Base-by-base conservation (phyloP, 2,113 vertebrate species). In the Tursiops truncatus region DNA sequence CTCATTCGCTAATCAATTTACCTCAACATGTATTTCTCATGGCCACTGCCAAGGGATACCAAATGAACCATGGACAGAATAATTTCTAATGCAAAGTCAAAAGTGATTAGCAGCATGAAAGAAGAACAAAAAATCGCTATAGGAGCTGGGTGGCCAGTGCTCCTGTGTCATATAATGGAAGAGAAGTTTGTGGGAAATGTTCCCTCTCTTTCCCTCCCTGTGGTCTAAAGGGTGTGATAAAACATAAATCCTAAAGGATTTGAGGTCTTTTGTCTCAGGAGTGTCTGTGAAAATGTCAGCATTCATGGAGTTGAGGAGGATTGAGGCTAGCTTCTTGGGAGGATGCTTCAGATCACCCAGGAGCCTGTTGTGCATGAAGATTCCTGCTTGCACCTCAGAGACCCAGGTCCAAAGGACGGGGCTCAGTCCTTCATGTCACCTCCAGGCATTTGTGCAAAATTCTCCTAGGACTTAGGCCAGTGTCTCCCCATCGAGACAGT, bases 51-150 rank as follows among this genome's bases (percentile, higher is more conserved):
- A 86, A 80, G 23, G 21, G 53, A 73, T 70, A 76, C 5, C 68
- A 73, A 41, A 26, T 63, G 15, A 95, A 36, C 20, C 20, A 56
- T 0, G 25, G 33, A 60, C 28, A 91, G 23, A 74, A 71, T 56
- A 81, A 82, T 83, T 89, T 95, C 77, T 88, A 77, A 85, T 58
- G 38, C 41, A 84, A 87, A 84, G 21, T 82, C 90, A 38, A 79
- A 88, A 65, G 15, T 63, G 63, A 63, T 53, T 44, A 15, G 41
- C 47, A 71, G 17, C 50, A 87, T 67, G 41, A 82, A 95, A 94
- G 38, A 68, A 14, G 18, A 74, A 71, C 15, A 56, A 44, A 85
- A 73, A 8, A n/a, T 25, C 41, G 31, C 31, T 53, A 11, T 28
- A 8, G 47, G 44, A 79, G 26, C 60, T 82, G 70, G 62, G 25